These are phyloP conservation scores for Perca schrenkii DNA, from an alignment of 2,113 vertebrate species.

Conservation along the genomic window DNA sequence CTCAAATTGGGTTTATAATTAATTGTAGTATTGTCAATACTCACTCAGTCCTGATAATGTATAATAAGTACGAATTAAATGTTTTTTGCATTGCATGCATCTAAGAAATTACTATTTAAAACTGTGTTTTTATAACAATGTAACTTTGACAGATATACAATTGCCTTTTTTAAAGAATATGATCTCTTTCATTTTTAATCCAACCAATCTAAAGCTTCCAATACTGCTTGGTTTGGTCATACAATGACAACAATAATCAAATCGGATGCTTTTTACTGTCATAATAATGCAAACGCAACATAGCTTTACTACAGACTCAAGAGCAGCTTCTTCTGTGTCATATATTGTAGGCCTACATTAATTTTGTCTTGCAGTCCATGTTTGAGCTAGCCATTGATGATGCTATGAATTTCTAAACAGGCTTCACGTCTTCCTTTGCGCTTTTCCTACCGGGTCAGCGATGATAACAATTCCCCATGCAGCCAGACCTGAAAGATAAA, in stretches of 20 bases:
- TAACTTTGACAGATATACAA: background rate
- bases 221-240: background rate
- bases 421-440: conserved; percentile 50
- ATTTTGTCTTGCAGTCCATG: background rate
- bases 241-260: background rate
- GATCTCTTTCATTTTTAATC: background rate
- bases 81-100: background rate
- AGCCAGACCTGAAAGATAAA: conserved; percentile 70
- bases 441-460: conserved; percentile 77
- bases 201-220: background rate
- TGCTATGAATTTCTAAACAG: background rate
- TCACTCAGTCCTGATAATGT: background rate
- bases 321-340: background rate
- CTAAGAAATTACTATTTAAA: background rate
- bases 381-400: too few species aligned
- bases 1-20: background rate
- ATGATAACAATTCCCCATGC: conserved; percentile 77
- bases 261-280: background rate
- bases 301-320: too few species aligned
- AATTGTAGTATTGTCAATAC: background rate
- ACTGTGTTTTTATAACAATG: background rate
- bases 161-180: background rate
- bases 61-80: background rate
- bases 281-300: background rate
- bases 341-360: background rate